A percentile compares a stretch with the other conserved stretches of the same genome.
Evolutionary conservation across 2,113 vertebrate species (phyloP).

Genomic region (Pelvicachromis taeniatus): DNA sequence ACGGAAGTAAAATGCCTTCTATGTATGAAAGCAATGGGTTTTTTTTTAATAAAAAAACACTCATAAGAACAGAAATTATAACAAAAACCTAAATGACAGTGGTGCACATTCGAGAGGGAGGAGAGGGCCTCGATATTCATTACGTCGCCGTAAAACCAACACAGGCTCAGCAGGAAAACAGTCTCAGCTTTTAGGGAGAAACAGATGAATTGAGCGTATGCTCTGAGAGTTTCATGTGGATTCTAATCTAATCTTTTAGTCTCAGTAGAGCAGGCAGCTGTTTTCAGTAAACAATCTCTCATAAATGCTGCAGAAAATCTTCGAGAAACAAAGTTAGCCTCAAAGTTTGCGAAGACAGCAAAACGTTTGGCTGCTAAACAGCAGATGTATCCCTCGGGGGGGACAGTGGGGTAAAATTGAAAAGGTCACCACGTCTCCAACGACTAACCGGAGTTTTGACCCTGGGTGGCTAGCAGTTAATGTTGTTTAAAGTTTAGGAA

Average conservation of each 20-base stretch:
- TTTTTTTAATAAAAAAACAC: background rate
- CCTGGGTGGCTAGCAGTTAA: background rate
- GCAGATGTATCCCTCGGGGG: background rate
- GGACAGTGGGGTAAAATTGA: background rate
- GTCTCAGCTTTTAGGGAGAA: constrained; percentile 1
- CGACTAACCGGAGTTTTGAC: background rate
- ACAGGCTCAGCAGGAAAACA: background rate
- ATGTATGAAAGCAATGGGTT: background rate
- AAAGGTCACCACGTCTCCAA: background rate
- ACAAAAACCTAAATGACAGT: background rate
- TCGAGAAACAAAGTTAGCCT: background rate
- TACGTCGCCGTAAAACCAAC: background rate
- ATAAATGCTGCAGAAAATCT: background rate
- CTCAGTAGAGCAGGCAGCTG: background rate
- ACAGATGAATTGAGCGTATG: background rate
- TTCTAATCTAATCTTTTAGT: constrained; percentile 1
- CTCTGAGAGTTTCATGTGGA: constrained; percentile 1
- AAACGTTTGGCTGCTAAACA: background rate
- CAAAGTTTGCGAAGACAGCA: background rate
- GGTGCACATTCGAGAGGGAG: background rate
- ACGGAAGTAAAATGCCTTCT: background rate
- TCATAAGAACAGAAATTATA: background rate
- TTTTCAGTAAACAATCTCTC: background rate
- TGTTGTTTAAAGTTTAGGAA: background rate
- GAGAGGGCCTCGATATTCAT: constrained; percentile 9